Conservation (phyloP, 2,113 vertebrate species). For the Coreoperca whiteheadi region DNA sequence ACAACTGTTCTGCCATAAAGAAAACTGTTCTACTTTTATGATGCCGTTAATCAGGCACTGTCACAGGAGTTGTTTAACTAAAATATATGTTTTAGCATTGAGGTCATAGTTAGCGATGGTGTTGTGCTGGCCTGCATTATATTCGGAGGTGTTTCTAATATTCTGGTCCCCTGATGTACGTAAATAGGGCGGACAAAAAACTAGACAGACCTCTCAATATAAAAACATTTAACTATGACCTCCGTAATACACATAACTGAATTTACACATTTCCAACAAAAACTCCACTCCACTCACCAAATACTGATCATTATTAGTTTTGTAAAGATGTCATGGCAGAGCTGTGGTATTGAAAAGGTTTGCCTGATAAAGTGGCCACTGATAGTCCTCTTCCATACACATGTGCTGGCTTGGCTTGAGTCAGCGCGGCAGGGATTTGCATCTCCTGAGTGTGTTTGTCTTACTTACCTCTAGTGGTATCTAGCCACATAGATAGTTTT, state of each 20-base stretch:
- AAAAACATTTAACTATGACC: background rate
- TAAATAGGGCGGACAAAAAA: background rate
- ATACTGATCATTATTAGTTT: background rate
- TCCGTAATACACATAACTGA: background rate
- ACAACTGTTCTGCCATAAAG: background rate
- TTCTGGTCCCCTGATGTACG: background rate
- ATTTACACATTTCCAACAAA: background rate
- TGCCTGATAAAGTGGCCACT: background rate
- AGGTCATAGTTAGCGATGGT: background rate
- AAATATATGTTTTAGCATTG: background rate
- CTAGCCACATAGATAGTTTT: background rate
- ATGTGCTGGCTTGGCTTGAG: no score
- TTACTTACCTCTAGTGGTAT: background rate
- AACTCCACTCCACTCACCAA: no score
- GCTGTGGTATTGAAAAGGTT: background rate
- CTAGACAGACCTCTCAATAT: background rate
- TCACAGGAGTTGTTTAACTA: background rate
- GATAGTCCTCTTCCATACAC: no score
- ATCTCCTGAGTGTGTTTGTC: background rate
- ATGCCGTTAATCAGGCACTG: background rate
- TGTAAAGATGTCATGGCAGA: background rate
- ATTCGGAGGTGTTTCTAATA: background rate
- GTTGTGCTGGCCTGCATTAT: background rate
- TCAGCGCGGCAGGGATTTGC: no score
- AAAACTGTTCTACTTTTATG: background rate